phyloP scores from a whole-genome alignment of 2,113 vertebrate genomes.

The Hiodon alosoides region DNA sequence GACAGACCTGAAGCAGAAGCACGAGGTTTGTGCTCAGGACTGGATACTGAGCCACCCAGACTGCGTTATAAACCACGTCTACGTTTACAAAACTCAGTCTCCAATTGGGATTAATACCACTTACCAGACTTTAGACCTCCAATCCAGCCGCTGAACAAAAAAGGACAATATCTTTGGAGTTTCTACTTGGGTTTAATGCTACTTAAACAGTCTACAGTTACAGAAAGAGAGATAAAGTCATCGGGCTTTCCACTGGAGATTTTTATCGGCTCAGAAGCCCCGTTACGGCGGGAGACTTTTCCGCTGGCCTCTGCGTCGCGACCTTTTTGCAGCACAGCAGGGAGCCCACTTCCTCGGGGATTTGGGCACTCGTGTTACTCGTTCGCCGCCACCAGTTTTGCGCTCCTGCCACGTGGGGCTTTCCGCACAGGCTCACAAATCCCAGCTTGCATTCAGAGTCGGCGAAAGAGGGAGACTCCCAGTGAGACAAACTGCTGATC shows the following conservation, averaged over 20 bases:
- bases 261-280: background rate
- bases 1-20: too few species aligned
- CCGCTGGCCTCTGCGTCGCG: background rate
- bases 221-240: background rate
- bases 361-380: background rate
- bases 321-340: background rate
- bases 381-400: background rate
- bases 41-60: too few species aligned
- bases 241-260: background rate
- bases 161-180: too few species aligned
- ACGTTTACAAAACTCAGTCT: background rate
- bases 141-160: too few species aligned
- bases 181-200: too few species aligned
- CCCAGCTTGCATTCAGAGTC: slow-evolving; percentile 44
- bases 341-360: background rate
- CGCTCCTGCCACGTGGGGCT: slow-evolving; percentile 18
- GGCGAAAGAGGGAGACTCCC: slow-evolving; percentile 36
- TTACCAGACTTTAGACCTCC: background rate
- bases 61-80: background rate
- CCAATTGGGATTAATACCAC: slow-evolving; percentile 7
- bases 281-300: background rate
- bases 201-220: background rate
- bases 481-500: slow-evolving; percentile 18
- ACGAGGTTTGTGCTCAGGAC: too few species aligned
- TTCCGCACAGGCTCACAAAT: slow-evolving; percentile 43